A percentile compares a stretch with the other conserved stretches of the same genome.
phyloP scores from a whole-genome alignment of 2,797 vertebrate genomes.

The Falco berigora region DNA sequence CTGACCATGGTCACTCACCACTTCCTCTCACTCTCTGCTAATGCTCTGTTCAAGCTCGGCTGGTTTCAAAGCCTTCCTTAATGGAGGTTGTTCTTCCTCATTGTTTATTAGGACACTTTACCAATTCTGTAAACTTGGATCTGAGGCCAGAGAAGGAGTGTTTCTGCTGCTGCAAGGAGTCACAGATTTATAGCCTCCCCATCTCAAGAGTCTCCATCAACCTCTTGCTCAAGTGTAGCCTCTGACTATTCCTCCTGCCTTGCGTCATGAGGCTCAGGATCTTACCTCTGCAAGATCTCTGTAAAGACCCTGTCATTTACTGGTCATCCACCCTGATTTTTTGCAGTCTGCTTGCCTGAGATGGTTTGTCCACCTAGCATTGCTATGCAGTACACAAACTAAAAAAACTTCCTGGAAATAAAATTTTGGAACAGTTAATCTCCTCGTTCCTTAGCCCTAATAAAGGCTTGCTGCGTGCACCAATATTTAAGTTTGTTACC shows the following conservation, averaged over 20 bases:
- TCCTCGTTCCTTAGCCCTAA: neutral
- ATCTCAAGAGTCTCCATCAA: neutral
- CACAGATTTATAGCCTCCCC: neutral
- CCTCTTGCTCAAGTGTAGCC: neutral
- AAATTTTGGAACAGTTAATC: neutral
- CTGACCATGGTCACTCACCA: neutral
- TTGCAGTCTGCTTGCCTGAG: neutral
- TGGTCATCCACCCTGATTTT: neutral
- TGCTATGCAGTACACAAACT: neutral
- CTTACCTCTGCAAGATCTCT: neutral
- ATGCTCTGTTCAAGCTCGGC: neutral
- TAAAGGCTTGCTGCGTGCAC: neutral
- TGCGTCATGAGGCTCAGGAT: neutral
- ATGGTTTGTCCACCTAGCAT: neutral
- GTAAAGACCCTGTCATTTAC: neutral
- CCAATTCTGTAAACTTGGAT: neutral
- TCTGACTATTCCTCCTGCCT: neutral
- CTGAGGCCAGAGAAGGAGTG: neutral
- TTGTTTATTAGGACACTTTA: neutral
- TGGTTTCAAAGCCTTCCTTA: neutral
- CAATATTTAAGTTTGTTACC: neutral
- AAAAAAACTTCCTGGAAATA: neutral
- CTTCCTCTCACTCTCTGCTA: neutral
- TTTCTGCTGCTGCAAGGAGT: neutral
- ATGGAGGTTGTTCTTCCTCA: neutral